Percentiles rank a stretch among this genome's conserved stretches.
These are phyloP conservation scores for Byasa hedistus DNA, from an alignment of 2,888 invertebrate genomes.

Conservation along the genomic window DNA sequence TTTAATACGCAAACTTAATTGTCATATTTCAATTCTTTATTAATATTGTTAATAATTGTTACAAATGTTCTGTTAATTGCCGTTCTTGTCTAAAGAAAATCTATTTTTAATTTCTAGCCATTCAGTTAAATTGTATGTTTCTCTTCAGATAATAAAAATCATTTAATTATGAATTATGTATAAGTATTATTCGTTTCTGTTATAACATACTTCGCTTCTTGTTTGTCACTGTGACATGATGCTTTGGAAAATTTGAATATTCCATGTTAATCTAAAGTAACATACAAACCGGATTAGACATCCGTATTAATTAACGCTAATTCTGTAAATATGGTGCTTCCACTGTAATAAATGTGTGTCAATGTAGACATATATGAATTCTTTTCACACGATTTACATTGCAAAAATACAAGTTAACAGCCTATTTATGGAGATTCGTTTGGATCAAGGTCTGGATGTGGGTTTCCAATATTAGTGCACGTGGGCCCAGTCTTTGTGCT, in stretches of 20 bases:
- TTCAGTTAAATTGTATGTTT: too few species aligned
- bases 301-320: background rate
- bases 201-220: too few species aligned
- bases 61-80: too few species aligned
- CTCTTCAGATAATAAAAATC: too few species aligned
- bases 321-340: background rate
- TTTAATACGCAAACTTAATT: too few species aligned
- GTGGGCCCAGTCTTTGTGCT: constrained; percentile 2
- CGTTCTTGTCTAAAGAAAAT: too few species aligned
- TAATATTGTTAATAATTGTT: too few species aligned
- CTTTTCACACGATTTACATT: constrained; percentile 8
- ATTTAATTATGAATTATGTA: too few species aligned
- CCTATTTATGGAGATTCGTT: constrained; percentile 23
- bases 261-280: background rate
- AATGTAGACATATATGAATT: constrained; percentile 4
- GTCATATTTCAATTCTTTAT: too few species aligned
- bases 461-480: constrained; percentile 24
- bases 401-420: constrained; percentile 16
- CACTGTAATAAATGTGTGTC: background rate
- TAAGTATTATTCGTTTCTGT: too few species aligned
- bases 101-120: too few species aligned
- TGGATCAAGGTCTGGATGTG: background rate
- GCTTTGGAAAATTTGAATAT: background rate
- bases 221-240: background rate
- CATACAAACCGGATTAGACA: background rate